phyloP scores from a whole-genome alignment of 2,113 vertebrate genomes.

The Thalassoma bifasciatum region DNA sequence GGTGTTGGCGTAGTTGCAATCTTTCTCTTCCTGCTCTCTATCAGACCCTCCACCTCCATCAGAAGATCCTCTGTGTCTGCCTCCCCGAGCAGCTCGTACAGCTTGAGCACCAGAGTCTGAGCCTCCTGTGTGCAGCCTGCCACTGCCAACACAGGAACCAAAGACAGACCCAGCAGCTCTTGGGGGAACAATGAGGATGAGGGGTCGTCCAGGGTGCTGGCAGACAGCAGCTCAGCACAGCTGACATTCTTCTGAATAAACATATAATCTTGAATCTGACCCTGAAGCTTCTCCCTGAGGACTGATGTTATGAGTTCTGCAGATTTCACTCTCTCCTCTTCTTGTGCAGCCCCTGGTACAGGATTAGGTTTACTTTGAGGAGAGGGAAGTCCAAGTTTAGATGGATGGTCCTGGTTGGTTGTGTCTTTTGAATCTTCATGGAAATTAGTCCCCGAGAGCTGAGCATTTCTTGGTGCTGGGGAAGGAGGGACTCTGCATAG shows the following conservation, averaged over 20 bases:
- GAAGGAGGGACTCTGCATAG: slow-evolving; percentile 55
- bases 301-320: slow-evolving; percentile 50
- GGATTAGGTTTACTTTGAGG: slow-evolving; percentile 11
- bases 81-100: slow-evolving; percentile 78
- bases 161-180: slow-evolving; percentile 82
- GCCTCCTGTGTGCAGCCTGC: slow-evolving; percentile 81
- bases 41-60: slow-evolving; percentile 72
- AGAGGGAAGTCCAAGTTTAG: neutral
- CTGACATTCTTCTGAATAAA: slow-evolving; percentile 68
- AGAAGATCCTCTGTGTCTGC: slow-evolving; percentile 77
- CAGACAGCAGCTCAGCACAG: slow-evolving; percentile 80
- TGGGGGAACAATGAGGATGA: slow-evolving; percentile 71
- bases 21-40: slow-evolving; percentile 51
- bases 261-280: slow-evolving; percentile 49
- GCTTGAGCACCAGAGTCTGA: slow-evolving; percentile 61
- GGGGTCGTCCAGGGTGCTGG: slow-evolving; percentile 73
- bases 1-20: slow-evolving; percentile 4
- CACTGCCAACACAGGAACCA: slow-evolving; percentile 83
- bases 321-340: slow-evolving; percentile 43
- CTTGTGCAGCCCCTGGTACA: neutral
- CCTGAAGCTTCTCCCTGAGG: slow-evolving; percentile 62
- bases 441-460: slow-evolving; percentile 1
- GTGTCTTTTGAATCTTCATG: slow-evolving; percentile 6
- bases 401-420: slow-evolving; percentile 14
- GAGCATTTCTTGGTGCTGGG: slow-evolving; percentile 11